A percentile compares a stretch with the other conserved stretches of the same genome.
phyloP scores from a whole-genome alignment of 2,797 vertebrate genomes.

The Eulemur rubriventer region DNA sequence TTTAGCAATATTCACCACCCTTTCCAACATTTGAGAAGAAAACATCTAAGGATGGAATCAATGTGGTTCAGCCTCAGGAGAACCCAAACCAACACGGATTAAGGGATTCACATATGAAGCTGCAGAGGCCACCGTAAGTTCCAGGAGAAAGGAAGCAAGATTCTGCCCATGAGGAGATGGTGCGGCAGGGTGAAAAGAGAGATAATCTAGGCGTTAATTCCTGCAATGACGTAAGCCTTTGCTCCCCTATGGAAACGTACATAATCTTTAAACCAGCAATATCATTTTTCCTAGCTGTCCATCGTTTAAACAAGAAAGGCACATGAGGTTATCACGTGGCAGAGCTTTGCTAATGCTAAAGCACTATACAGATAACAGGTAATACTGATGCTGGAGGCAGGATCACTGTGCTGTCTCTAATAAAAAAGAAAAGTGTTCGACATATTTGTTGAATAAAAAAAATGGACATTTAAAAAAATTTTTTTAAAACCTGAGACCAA shows the following conservation, averaged over 20 bases:
- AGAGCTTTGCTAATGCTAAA: background rate
- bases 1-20: background rate
- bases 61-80: background rate
- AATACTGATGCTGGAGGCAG: background rate
- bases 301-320: background rate
- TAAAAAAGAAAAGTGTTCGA: background rate
- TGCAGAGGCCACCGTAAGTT: background rate
- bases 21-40: background rate
- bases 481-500: background rate
- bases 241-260: background rate
- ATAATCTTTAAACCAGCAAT: background rate
- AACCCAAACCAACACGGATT: background rate
- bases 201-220: background rate
- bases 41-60: background rate
- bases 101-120: background rate
- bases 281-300: background rate
- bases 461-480: background rate
- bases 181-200: background rate
- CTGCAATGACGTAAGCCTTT: background rate
- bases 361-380: background rate
- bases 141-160: background rate
- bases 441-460: background rate
- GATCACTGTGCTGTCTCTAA: background rate
- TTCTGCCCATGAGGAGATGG: accelerated
- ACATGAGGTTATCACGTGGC: background rate